Evolutionary conservation across 2,888 invertebrate species (phyloP), one percentile per base, ranked within the genome.

Genomic region (Cactoblastis cactorum): DNA sequence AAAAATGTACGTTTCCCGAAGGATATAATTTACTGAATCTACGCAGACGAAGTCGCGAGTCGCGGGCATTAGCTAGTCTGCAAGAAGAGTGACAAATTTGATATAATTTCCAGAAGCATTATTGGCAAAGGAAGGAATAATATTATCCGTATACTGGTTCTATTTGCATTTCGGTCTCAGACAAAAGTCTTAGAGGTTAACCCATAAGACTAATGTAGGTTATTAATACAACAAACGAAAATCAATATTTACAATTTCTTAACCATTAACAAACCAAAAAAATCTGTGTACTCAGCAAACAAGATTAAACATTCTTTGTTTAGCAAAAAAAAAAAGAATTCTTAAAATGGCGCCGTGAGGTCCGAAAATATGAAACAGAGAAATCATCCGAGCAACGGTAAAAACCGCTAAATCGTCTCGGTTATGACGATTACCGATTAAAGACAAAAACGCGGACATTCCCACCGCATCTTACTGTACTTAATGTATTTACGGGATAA

Each of bases 361-460:
- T 32, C 39, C 38, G 17, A 24, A n/a, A 49, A 49, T 28, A 49
- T 32, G 39, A 32, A n/a, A 32, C 39, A 39, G 15, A 39, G 28
- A 49, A 39, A 49, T 17, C 28, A 38, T 48, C 18, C 28, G n/a
- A 18, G 28, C 43, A 49, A 49, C 49, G 49, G 49, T 49, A 49
- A 12, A 49, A 49, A 28, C 49, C 32, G 39, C 49, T 38, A 32
- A 49, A 49, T 28, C 32, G 35, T 37, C 28, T 28, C 46, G 49
- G 38, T 38, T 38, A 17, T n/a, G 32, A 17, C 38, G 38, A 38
- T 39, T 39, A 37, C 48, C 35, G 24, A 28, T 37, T 28, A 28
- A 43, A 43, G 43, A 43, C 43, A 43, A 28, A 43, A 43, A 43
- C 28, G 28, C 43, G 11, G 28, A 32, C 38, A 28, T 37, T 38